phyloP scores from a whole-genome alignment of 1,140 invertebrate genomes.

The Drosophila pachea region DNA sequence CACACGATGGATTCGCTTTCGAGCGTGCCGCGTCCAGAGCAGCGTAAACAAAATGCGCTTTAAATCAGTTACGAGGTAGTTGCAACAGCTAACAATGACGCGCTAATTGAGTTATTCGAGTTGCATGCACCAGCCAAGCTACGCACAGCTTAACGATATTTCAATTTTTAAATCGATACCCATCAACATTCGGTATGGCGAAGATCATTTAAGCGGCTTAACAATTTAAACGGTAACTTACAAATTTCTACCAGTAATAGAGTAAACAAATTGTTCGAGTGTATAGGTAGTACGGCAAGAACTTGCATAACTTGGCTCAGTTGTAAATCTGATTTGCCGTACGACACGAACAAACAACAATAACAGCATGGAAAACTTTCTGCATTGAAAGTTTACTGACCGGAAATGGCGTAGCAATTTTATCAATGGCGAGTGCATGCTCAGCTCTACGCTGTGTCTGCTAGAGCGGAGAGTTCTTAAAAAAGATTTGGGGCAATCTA shows the following conservation, averaged over 20 bases:
- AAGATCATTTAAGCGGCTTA: conserved; percentile 30
- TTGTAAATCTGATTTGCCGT: conserved; percentile 48
- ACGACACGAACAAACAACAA: conserved; percentile 22
- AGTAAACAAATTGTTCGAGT: too few relatives aligned
- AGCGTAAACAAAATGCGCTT: conserved; percentile 67
- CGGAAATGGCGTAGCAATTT: conserved; percentile 72
- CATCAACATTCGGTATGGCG: conserved; percentile 1
- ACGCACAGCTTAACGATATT: conserved; percentile 32
- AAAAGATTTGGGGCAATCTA: too few relatives aligned
- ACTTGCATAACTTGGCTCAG: conserved; percentile 54
- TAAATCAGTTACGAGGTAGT: conserved; percentile 28
- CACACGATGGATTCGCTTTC: conserved; percentile 50
- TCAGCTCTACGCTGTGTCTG: neutral
- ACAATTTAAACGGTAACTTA: neutral
- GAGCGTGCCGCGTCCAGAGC: conserved; percentile 45
- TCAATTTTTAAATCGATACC: conserved; percentile 20
- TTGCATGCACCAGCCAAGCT: conserved; percentile 42
- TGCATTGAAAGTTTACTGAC: conserved; percentile 69
- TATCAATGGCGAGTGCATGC: conserved; percentile 52
- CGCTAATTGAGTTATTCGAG: conserved; percentile 67
- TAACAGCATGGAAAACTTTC: conserved; percentile 41
- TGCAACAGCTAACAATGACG: conserved; percentile 47
- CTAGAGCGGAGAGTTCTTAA: neutral
- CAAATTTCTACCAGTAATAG: too few relatives aligned
- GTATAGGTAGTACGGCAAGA: conserved; percentile 6